Base-by-base conservation (phyloP, 1,140 invertebrate species). In the Dufourea novaeangliae region DNA sequence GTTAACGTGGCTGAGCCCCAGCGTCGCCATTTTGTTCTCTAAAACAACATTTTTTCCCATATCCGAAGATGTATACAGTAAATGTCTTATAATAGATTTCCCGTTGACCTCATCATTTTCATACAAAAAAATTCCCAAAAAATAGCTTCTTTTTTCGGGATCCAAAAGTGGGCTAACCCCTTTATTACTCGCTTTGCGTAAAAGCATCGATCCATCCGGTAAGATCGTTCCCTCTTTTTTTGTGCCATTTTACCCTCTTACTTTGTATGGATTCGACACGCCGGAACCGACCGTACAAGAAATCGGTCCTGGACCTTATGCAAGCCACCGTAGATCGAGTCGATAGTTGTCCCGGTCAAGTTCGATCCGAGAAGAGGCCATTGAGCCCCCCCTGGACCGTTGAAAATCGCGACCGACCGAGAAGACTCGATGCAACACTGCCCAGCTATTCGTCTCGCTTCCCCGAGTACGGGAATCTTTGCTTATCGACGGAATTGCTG, bases 371-470 rank as follows among this genome's bases (percentile, higher is more conserved):
- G n/a, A n/a, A n/a, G n/a, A n/a, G 56, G 41, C 37, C 59, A 70
- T 77, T 78, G 41, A 63, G 61, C 52, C n/a, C n/a, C n/a, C n/a
- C n/a, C n/a, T 63, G 44, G 46, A 78, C 22, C 69, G 75, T 81
- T 78, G 63, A 81, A 81, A 81, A 81, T 81, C 75, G 56, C 46
- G 14, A 46, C 32, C 67, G 61, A 14, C 46, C 17, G n/a, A 29
- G 61, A n/a, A 41, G 41, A 5, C 52, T 27, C 32, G 72, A 77
- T 41, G 64, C 54, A 64, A 57, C 59, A 27, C 37, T 74, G 77
- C 67, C 25, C 59, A 29, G 64, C n/a, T n/a, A 82, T 85, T 85
- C 67, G 81, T 80, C 68, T 64, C 52, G 68, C 79, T 83, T 46
- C 64, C 67, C 59, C 62, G 62, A 27, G 67, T 17, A n/a, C 10